Base-by-base conservation (phyloP, 1,140 invertebrate genomes). In the Hestina assimilis region DNA sequence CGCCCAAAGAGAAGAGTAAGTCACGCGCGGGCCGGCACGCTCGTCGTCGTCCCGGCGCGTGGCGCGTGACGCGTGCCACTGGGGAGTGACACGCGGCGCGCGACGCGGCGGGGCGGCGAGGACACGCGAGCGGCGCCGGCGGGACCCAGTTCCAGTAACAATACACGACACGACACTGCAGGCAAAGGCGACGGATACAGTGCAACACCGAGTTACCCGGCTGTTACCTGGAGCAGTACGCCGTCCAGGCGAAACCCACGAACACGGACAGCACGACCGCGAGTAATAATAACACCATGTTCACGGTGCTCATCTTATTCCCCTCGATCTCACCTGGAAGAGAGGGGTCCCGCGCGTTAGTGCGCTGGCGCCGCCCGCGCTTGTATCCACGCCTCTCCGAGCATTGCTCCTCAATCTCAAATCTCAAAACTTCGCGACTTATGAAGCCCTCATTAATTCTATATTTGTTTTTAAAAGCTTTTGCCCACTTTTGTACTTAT, bases 221-320 rank as follows among this genome's bases (percentile, higher is more conserved):
- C 60, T 59, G 82, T 84, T 95, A 96, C 96, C 96, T 97, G 95
- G 97, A 97, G 92, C 96, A 97, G 92, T 96, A 93, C 84, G 96
- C 96, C 92, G 96, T 93, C 91, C 96, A 92, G 87, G 96, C 95
- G 93, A 98, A 96, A 92, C 94, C 94, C 92, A 97, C 93, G 93
- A 97, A 97, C 92, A 97, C 95, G 83, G 93, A 93, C 81, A 95
- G 96, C 83, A 97, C 95, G 84, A 96, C 96, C 83, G 93, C 93
- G 79, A 96, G 95, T 91, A 98, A 93, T 89, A 97, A 95, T 90
- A 97, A 92, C 87, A 97, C 96, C 93, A 97, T 93, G 83, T 92
- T 92, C 87, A 95, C 92, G 72, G 96, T 96, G 91, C 95, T 96
- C 89, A 97, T 92, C 89, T 95, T 94, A 90, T 93, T 92, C 79